phyloP scores from a whole-genome alignment of 2,888 invertebrate genomes.

The Chaetoderma sp. region DNA sequence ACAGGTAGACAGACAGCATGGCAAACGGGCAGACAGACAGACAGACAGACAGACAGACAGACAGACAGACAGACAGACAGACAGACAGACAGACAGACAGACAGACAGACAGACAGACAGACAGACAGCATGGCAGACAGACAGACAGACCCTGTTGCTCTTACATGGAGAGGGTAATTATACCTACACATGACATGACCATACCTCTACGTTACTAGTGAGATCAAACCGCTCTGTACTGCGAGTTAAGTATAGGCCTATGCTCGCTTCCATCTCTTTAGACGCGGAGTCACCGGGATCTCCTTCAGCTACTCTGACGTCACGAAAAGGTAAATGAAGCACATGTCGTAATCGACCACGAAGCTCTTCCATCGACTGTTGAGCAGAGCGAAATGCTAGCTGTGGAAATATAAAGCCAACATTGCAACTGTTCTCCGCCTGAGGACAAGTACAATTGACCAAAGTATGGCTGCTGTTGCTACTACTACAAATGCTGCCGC shows the following conservation, averaged over 20 bases:
- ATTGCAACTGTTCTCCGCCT: not conserved
- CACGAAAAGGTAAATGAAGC: conserved; percentile 70
- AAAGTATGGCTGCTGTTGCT: too few species aligned
- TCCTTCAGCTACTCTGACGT: conserved; percentile 30
- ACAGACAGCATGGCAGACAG: too few species aligned
- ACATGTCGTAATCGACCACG: conserved; percentile 79
- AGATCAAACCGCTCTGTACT: conserved; percentile 79
- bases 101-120: too few species aligned
- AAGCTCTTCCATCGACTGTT: conserved; percentile 79
- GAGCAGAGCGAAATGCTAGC: conserved; percentile 82
- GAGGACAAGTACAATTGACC: not conserved
- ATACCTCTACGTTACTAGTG: conserved; percentile 71
- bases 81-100: conserved; percentile 2
- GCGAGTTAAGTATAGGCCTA: conserved; percentile 78
- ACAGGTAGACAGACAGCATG: too few species aligned
- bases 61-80: not conserved
- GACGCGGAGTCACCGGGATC: conserved; percentile 42
- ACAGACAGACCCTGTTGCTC: too few species aligned
- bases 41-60: conserved; percentile 3
- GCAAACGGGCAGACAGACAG: too few species aligned
- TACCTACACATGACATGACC: too few species aligned
- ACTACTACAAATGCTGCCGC: too few species aligned
- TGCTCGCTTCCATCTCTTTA: conserved; percentile 67
- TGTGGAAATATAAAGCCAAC: conserved; percentile 66
- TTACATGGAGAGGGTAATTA: too few species aligned